These are phyloP conservation scores for Sylvia atricapilla DNA, from an alignment of 2,113 vertebrate species.

Conservation along the genomic window DNA sequence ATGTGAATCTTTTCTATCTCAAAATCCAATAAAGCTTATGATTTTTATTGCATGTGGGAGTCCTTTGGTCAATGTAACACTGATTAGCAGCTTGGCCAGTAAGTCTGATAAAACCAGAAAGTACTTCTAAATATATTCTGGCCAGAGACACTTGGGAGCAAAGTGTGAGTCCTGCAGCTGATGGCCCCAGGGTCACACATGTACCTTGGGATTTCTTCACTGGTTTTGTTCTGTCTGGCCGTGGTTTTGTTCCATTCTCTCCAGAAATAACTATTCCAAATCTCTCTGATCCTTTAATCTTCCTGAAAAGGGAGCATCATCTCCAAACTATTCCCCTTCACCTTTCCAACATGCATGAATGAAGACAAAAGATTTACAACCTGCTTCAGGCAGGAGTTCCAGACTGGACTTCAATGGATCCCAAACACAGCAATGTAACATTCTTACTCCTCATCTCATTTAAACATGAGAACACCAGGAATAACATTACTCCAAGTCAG, in stretches of 20 bases:
- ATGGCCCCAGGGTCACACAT: not conserved
- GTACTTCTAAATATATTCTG: not conserved
- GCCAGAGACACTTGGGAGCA: not conserved
- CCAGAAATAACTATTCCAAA: not conserved
- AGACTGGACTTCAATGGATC: not conserved
- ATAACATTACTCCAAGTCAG: not conserved
- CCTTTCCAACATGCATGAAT: not conserved
- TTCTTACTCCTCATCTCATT: not conserved
- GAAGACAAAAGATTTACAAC: not conserved
- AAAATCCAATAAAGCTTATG: constrained; percentile 59
- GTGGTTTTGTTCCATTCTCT: not conserved
- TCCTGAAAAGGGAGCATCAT: not conserved
- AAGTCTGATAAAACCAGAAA: constrained; percentile 14
- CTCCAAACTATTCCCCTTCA: not conserved
- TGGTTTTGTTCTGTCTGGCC: not conserved
- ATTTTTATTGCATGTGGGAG: constrained; percentile 52
- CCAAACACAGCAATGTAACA: not conserved
- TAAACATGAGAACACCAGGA: not conserved
- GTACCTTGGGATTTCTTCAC: not conserved
- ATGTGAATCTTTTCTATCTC: not conserved
- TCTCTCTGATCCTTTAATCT: not conserved
- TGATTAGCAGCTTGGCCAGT: constrained; percentile 16
- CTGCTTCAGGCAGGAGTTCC: not conserved
- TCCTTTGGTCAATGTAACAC: constrained; percentile 21
- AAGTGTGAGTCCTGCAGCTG: not conserved